Conservation (phyloP, 1,140 invertebrate species). For the Aphaenogaster rudis region DNA sequence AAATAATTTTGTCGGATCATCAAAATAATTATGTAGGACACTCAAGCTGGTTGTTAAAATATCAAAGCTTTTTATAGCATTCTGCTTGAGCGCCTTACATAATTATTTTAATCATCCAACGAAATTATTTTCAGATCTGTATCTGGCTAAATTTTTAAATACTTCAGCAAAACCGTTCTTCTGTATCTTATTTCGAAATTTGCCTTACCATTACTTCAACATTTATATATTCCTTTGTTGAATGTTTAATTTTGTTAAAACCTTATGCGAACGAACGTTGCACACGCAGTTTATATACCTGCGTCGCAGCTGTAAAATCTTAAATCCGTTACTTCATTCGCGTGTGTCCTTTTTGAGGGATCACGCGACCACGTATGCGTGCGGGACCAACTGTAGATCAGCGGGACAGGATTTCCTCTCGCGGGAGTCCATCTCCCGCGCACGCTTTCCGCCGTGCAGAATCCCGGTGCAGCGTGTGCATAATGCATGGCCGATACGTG, state of each 20-base stretch:
- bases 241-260: not conserved
- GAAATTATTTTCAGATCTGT: no score
- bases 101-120: no score
- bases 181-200: not conserved
- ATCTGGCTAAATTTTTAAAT: no score
- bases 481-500: slow-evolving; percentile 77
- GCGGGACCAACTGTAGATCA: slow-evolving; percentile 60
- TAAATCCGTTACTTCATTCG: not conserved
- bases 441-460: slow-evolving; percentile 29
- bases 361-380: slow-evolving; percentile 4
- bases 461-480: slow-evolving; percentile 72
- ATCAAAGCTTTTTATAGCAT: no score
- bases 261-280: not conserved
- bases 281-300: not conserved
- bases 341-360: not conserved
- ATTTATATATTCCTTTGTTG: not conserved
- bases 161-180: no score
- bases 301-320: not conserved
- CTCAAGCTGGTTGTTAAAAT: no score
- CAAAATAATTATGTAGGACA: no score
- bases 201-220: not conserved
- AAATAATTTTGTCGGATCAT: no score
- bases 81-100: no score
- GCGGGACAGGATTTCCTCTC: slow-evolving; percentile 64
- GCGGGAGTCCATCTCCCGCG: slow-evolving; percentile 21